These are phyloP conservation scores for Carduelis carduelis DNA, from an alignment of 2,797 vertebrate genomes.

Conservation along the genomic window DNA sequence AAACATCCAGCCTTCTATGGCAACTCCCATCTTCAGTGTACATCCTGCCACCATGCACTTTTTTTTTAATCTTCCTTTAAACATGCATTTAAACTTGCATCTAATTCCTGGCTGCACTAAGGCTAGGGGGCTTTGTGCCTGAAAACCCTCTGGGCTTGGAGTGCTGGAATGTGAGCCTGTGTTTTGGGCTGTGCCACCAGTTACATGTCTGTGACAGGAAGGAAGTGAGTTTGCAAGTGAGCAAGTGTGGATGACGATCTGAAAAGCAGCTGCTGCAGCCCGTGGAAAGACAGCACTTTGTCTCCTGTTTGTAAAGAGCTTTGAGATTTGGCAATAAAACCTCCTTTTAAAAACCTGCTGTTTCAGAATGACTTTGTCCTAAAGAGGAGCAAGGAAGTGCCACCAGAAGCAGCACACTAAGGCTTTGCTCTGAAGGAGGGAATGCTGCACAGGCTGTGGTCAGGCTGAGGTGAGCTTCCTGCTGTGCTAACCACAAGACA, in stretches of 20 bases:
- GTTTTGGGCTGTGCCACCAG: conserved; percentile 26
- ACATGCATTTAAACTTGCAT: not conserved
- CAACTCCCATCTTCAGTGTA: not conserved
- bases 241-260: not conserved
- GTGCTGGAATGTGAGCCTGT: not conserved
- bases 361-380: conserved; percentile 48
- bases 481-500: not conserved
- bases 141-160: not conserved
- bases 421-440: not conserved
- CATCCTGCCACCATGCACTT: conserved; percentile 10
- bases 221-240: conserved; percentile 51
- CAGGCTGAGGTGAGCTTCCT: not conserved
- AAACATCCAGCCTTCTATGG: not conserved
- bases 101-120: conserved; percentile 3
- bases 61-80: not conserved
- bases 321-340: conserved; percentile 74
- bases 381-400: not conserved
- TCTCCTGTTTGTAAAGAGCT: conserved; percentile 66
- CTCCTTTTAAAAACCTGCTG: conserved; percentile 42
- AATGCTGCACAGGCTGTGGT: not conserved
- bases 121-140: not conserved
- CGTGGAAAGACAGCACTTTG: not conserved
- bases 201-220: conserved; percentile 41
- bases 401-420: not conserved
- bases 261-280: conserved; percentile 42